Evolutionary conservation across 2,888 invertebrate species (phyloP).

Genomic region (Phorcus lineatus): DNA sequence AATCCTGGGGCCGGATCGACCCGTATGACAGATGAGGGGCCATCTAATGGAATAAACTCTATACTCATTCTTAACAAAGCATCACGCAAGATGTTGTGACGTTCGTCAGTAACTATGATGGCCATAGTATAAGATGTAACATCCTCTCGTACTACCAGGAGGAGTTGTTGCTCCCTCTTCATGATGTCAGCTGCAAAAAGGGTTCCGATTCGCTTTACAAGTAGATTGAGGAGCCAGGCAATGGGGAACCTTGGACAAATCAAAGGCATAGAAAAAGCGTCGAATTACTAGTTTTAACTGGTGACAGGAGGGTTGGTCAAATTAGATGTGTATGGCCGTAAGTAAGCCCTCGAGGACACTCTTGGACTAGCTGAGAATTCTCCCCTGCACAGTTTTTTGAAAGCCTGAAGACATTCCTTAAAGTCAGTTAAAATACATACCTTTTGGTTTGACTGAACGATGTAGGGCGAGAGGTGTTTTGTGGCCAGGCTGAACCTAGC

Average conservation of each 20-base stretch:
- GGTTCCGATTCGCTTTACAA: not conserved
- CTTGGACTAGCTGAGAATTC: too few relatives aligned
- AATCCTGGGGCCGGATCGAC: conserved; percentile 1
- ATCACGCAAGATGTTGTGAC: not conserved
- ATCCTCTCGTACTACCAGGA: not conserved
- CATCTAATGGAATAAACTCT: not conserved
- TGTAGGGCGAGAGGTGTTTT: conserved; percentile 52
- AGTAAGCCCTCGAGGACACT: conserved; percentile 32
- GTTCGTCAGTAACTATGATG: not conserved
- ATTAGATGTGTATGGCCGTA: conserved; percentile 34
- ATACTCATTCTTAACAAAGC: not conserved
- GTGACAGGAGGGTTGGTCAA: conserved; percentile 32
- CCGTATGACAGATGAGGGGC: not conserved
- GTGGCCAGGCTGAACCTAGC: too few relatives aligned
- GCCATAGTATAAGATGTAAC: not conserved
- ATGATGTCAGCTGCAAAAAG: not conserved
- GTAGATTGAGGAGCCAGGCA: not conserved
- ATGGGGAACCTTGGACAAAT: not conserved
- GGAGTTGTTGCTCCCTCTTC: not conserved
- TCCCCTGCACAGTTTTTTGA: conserved; percentile 36
- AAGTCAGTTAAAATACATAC: too few relatives aligned
- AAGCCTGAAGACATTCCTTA: conserved; percentile 37
- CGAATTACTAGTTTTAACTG: conserved; percentile 29
- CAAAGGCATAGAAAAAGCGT: conserved; percentile 32
- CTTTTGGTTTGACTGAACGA: conserved; percentile 49